Evolutionary conservation across 2,113 vertebrate species (phyloP).

Genomic region (Panthera tigris): DNA sequence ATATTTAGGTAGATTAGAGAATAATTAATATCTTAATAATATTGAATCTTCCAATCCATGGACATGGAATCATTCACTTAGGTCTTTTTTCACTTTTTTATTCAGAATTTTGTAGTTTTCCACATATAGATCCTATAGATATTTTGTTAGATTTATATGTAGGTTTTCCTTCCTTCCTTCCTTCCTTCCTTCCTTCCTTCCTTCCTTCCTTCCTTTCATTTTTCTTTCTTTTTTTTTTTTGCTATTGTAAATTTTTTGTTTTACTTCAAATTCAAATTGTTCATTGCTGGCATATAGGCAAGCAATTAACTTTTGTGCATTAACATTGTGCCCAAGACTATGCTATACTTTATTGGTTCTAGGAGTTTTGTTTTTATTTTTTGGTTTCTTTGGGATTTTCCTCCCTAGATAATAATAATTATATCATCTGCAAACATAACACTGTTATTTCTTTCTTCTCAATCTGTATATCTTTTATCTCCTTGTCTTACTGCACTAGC

Average conservation of each 20-base stretch:
- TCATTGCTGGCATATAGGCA: not conserved
- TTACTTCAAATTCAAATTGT: conserved; percentile 12
- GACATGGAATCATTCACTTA: not conserved
- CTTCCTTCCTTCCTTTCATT: not conserved
- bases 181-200: not conserved
- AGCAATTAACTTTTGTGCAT: not conserved
- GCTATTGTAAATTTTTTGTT: not conserved
- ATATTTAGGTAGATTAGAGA: not conserved
- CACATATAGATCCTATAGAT: not conserved
- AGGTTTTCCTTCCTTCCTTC: not conserved
- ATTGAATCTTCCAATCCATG: not conserved
- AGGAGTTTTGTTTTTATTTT: not conserved
- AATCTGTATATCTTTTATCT: not conserved
- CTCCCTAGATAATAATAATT: not conserved
- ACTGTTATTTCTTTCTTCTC: not conserved
- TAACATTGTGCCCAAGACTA: not conserved
- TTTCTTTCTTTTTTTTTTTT: not conserved
- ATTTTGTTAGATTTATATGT: conserved; percentile 20
- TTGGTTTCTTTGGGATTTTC: conserved; percentile 23
- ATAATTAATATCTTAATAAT: not conserved
- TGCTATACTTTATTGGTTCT: not conserved
- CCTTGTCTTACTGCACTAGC: not conserved
- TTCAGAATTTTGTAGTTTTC: conserved; percentile 15
- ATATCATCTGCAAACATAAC: not conserved
- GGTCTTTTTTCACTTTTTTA: conserved; percentile 2